These are phyloP conservation scores for Morinoia aosen DNA, from an alignment of 2,888 invertebrate species.

Conservation along the genomic window DNA sequence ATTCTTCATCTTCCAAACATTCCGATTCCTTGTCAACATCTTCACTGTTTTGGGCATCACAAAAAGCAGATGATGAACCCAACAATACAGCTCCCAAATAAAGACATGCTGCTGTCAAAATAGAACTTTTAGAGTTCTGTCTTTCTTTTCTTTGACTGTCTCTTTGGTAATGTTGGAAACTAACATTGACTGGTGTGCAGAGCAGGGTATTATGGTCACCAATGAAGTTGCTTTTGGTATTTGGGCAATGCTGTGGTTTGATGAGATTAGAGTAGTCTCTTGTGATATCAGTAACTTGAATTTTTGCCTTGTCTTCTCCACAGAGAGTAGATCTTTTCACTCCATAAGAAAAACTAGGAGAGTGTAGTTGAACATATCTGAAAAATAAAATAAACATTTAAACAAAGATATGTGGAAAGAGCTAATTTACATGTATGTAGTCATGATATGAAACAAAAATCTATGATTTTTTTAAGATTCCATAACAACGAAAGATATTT, in stretches of 20 bases:
- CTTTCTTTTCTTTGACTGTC: not conserved
- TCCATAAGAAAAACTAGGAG: not conserved
- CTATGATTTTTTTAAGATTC: no score
- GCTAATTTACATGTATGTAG: no score
- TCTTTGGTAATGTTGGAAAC: not conserved
- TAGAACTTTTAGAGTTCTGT: not conserved
- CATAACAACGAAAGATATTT: no score
- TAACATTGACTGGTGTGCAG: not conserved
- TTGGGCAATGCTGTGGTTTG: not conserved
- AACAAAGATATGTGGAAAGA: no score
- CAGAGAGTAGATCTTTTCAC: not conserved
- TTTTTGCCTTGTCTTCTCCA: not conserved
- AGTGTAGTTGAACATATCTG: not conserved
- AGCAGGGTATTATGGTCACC: not conserved
- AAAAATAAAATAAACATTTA: not conserved
- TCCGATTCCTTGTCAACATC: not conserved
- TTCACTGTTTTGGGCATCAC: not conserved
- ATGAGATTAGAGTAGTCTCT: not conserved
- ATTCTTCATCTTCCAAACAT: not conserved
- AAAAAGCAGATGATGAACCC: not conserved
- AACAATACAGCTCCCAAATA: not conserved
- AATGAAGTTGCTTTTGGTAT: not conserved
- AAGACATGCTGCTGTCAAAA: not conserved
- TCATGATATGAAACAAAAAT: no score
- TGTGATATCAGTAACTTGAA: not conserved